These are phyloP conservation scores for Jaculus jaculus DNA, from an alignment of 2,113 vertebrate genomes.

Conservation along the genomic window DNA sequence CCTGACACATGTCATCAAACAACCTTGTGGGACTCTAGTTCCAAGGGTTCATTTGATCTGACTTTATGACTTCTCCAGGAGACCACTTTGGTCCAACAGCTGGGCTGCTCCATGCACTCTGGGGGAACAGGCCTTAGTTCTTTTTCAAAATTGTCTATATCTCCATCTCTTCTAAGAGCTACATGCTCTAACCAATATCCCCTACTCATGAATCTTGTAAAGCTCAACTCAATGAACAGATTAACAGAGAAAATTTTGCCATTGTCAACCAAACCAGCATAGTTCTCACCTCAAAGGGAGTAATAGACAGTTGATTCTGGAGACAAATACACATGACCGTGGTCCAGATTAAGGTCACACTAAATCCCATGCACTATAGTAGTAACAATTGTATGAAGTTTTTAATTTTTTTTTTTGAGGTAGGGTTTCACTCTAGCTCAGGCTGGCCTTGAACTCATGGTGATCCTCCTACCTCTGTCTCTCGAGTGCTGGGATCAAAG, in stretches of 20 bases:
- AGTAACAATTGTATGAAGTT: too few relatives aligned
- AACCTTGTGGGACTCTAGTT: not conserved
- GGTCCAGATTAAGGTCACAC: too few relatives aligned
- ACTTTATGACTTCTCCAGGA: not conserved
- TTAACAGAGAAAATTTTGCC: not conserved
- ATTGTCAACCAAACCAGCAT: too few relatives aligned
- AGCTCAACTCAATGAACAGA: not conserved
- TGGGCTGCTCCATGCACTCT: not conserved
- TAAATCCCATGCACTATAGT: too few relatives aligned
- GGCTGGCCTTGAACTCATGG: too few relatives aligned
- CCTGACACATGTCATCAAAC: not conserved
- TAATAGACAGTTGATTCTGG: too few relatives aligned
- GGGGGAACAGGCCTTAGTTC: not conserved
- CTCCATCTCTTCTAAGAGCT: not conserved
- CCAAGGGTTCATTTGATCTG: not conserved
- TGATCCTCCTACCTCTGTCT: too few relatives aligned
- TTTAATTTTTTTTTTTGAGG: too few relatives aligned
- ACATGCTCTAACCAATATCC: not conserved
- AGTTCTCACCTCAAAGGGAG: too few relatives aligned
- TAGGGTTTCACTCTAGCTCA: too few relatives aligned
- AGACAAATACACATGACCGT: too few relatives aligned
- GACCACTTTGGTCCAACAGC: not conserved
- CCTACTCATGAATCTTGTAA: not conserved
- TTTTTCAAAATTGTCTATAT: constrained; percentile 12
- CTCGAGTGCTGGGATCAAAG: too few relatives aligned